phyloP scores from a whole-genome alignment of 2,888 invertebrate genomes.

The Mesopsocus fuscifrons region DNA sequence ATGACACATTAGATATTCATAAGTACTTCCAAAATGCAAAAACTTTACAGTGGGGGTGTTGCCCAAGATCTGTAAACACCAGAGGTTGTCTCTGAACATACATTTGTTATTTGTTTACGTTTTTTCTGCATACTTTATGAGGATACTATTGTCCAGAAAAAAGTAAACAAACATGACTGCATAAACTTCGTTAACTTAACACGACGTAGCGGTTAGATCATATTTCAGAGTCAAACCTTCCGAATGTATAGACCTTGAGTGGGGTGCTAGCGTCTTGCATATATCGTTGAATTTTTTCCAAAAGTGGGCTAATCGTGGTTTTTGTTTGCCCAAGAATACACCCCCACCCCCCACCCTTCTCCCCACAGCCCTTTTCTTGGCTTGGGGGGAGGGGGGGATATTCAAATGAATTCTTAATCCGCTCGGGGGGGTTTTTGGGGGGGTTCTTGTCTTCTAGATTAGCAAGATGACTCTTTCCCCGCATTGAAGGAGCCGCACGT shows the following conservation, averaged over 20 bases:
- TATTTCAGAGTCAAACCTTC: no score
- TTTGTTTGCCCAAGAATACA: constrained; percentile 6
- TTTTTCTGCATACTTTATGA: no score
- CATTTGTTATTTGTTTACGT: no score
- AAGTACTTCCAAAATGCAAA: neutral
- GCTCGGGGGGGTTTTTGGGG: neutral
- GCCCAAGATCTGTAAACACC: no score
- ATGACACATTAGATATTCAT: neutral
- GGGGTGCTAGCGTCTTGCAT: neutral
- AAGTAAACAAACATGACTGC: no score
- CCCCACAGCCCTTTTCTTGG: neutral
- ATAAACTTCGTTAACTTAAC: no score
- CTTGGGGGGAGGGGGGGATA: neutral
- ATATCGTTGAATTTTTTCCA: neutral
- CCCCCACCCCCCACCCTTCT: neutral
- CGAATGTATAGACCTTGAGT: neutral
- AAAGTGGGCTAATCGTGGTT: constrained; percentile 9
- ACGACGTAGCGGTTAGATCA: no score
- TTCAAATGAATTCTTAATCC: constrained; percentile 11
- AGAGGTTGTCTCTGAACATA: no score
- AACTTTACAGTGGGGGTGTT: neutral
- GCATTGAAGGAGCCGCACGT: no score
- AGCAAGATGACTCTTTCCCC: neutral
- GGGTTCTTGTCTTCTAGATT: neutral
- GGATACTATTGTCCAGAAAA: no score